Evolutionary conservation across 2,888 invertebrate genomes (phyloP).

Genomic region (Eilema depressum): DNA sequence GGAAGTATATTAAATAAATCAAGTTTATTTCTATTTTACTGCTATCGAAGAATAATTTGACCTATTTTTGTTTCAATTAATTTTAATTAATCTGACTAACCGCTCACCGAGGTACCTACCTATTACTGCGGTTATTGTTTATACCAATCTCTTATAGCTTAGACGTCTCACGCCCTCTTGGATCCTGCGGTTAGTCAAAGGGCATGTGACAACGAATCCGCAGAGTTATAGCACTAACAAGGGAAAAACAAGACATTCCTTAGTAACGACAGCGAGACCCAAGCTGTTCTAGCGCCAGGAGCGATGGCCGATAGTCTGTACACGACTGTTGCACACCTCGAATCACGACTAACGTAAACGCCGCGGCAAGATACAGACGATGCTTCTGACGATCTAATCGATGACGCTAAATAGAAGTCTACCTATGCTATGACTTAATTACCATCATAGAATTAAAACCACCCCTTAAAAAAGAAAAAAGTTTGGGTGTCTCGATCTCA

Average conservation of each 20-base stretch:
- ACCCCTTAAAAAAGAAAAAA: too few species aligned
- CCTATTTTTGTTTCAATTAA: background rate
- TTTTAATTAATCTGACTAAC: background rate
- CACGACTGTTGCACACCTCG: constrained; percentile 49
- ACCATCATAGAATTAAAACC: too few species aligned
- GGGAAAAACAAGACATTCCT: constrained; percentile 50
- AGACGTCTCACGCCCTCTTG: constrained; percentile 13
- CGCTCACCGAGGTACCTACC: background rate
- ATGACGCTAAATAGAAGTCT: constrained; percentile 31
- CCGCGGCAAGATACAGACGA: constrained; percentile 24
- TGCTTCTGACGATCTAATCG: constrained; percentile 40
- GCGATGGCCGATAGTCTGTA: constrained; percentile 64
- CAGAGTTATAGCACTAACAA: constrained; percentile 48
- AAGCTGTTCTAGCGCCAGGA: constrained; percentile 51
- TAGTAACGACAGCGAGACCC: constrained; percentile 57
- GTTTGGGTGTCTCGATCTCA: too few species aligned
- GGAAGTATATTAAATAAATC: background rate
- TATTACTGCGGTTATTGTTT: background rate
- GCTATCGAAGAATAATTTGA: background rate
- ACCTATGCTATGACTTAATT: too few species aligned
- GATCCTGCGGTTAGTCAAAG: constrained; percentile 44
- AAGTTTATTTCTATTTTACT: background rate
- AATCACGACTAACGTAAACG: constrained; percentile 42
- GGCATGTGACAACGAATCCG: constrained; percentile 49
- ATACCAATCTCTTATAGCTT: background rate